Base-by-base conservation (phyloP, 2,113 vertebrate species). In the Orientallactaga bullata region DNA sequence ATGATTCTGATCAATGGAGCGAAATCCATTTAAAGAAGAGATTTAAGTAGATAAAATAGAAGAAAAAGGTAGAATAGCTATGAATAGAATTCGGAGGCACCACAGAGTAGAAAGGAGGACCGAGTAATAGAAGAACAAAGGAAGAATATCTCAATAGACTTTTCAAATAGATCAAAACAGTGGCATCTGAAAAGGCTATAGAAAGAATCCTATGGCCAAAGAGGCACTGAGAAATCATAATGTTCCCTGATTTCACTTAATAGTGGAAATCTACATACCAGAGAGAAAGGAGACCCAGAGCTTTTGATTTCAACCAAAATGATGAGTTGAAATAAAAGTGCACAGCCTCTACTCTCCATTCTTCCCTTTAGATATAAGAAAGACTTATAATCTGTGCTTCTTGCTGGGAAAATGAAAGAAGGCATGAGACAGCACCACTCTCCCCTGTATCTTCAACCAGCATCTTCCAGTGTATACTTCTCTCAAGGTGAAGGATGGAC, bases 141-240 rank as follows among this genome's bases (percentile, higher is more conserved):
- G 66, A 92, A 68, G 71, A 96, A 88, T 65, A 58, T 85, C 92
- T 97, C 96, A 96, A 97, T 96, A 97, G 96, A 96, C 88, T 95
- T 97, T 97, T 96, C 92, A 97, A 96, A 96, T 95, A 95, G 95
- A 97, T 97, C 97, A 97, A 97, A 97, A 95, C 93, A 72, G 80
- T 86, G 76, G 89, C 89, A 89, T 95, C 89, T 85, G 79, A 93
- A 95, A 96, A 95, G 58, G 85, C 92, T 83, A 83, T 21, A 93
- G 93, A 97, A 96, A 96, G 85, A 93, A 96, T 42, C 93, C 90
- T 79, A 68, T 65, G 85, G 66, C 79, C 95, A 95, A 85, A 96
- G 94, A 97, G 66, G 94, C 88, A 78, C 71, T 85, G 85, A 91
- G 85, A 95, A 97, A 95, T 95, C 90, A 94, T 83, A 85, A 95